Evolutionary conservation across 2,797 vertebrate genomes (phyloP), one percentile per base, ranked within the genome.

Genomic region (Paguma larvata): DNA sequence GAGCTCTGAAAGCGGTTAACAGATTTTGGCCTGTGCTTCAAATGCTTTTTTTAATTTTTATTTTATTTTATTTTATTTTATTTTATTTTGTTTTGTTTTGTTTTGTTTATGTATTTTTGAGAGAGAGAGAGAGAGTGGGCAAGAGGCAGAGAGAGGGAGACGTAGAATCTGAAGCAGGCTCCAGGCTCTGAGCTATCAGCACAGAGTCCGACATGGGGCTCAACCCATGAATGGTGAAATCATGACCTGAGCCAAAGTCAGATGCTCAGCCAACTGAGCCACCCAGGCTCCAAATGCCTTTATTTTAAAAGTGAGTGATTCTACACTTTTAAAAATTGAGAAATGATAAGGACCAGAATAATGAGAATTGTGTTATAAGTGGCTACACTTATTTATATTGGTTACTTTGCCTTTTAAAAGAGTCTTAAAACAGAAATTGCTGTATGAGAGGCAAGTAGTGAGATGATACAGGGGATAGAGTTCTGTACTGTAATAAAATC

Each of bases 231-330:
- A 53, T 1, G 15, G 51, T 18, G 51, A 53, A 16, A 53, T 53
- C 15, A 53, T 53, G 51, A 53, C 51, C 5, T 53, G 51, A 53
- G 51, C 51, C 14, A 4, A 16, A 53, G 15, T 53, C 51, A 16
- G 51, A 53, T 4, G 51, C 51, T 53, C 16, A 53, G 16, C 15
- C 51, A 53, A 18, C 51, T 53, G 15, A 53, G 51, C 51, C 51
- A 53, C 51, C 51, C 51, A 53, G 51, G 15, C 12, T 14, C 51
- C 56, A 59, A 59, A 59, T 59, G 56, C 56, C 87, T 75, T 86
- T 82, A 83, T 56, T 87, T 89, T 75, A 59, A 86, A 92, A 97
- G 41, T 41, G 27, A 90, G 19, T 65, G 8, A 44, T 84, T 84
- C 32, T 65, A n/a, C 70, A 70, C 32, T 16, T 91, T 88, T 65